These are phyloP conservation scores for Sicus ferrugineus DNA, from an alignment of 2,888 invertebrate species.

Conservation along the genomic window DNA sequence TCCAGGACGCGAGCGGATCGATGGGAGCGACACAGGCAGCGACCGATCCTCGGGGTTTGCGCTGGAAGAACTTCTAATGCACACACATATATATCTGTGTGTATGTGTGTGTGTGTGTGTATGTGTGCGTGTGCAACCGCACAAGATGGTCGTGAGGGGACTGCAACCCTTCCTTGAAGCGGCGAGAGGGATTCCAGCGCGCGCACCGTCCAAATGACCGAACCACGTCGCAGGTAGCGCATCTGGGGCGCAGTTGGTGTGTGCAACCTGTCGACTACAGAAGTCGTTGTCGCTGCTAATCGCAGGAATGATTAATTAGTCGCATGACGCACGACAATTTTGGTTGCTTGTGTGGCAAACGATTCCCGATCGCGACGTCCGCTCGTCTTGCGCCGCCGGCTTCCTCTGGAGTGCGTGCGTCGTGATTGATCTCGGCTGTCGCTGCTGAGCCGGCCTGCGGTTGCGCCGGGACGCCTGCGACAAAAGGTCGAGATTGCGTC, in stretches of 20 bases:
- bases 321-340: conserved; percentile 46
- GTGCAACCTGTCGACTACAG: not conserved
- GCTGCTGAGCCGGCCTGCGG: not conserved
- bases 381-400: conserved; percentile 9
- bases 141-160: no score
- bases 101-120: no score
- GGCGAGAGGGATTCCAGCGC: not conserved
- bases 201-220: conserved; percentile 17
- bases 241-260: not conserved
- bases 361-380: not conserved
- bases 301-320: conserved; percentile 45
- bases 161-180: not conserved
- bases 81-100: no score
- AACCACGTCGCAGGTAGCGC: conserved; percentile 33
- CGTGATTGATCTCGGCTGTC: conserved; percentile 24
- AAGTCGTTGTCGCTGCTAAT: not conserved
- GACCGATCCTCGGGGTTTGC: no score
- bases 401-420: conserved; percentile 29
- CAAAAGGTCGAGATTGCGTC: conserved; percentile 39
- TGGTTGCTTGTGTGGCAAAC: conserved; percentile 24
- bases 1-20: no score
- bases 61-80: no score
- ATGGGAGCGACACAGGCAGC: no score
- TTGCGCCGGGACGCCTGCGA: conserved; percentile 36
- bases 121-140: no score